phyloP scores from a whole-genome alignment of 2,797 vertebrate species.

The Hephaestus fuliginosus region DNA sequence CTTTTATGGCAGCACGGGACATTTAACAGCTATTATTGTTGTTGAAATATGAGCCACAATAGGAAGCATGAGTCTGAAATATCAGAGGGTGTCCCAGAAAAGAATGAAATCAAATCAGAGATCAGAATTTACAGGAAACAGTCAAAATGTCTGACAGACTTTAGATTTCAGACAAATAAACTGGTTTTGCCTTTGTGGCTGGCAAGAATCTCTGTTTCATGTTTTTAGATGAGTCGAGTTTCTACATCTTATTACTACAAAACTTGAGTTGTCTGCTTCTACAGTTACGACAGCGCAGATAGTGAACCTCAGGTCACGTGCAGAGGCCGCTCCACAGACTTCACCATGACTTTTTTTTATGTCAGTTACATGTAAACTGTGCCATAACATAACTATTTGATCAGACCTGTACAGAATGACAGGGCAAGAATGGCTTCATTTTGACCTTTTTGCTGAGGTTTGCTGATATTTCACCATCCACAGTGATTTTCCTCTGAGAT shows the following conservation, averaged over 20 bases:
- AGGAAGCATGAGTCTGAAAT: constrained; percentile 56
- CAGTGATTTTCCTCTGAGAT: constrained; percentile 45
- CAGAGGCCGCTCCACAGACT: not conserved
- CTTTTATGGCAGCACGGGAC: constrained; percentile 71
- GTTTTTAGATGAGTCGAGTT: not conserved
- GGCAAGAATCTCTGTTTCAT: not conserved
- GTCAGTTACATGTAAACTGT: constrained; percentile 7
- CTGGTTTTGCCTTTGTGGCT: not conserved
- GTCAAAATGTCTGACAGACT: constrained; percentile 25
- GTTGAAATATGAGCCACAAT: constrained; percentile 71
- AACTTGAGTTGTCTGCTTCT: not conserved
- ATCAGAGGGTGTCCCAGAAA: constrained; percentile 31
- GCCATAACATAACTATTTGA: not conserved
- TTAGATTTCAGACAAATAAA: constrained; percentile 13
- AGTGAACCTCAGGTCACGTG: not conserved
- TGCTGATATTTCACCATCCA: constrained; percentile 49
- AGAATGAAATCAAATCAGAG: constrained; percentile 25
- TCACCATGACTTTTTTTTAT: not conserved
- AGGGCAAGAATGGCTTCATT: constrained; percentile 13
- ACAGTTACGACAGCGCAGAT: not conserved
- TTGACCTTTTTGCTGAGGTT: constrained; percentile 20
- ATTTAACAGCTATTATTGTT: constrained; percentile 70
- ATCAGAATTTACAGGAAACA: constrained; percentile 5
- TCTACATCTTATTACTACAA: not conserved
- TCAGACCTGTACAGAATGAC: constrained; percentile 5